These are phyloP conservation scores for Molothrus aeneus DNA, from an alignment of 2,797 vertebrate genomes.

Conservation along the genomic window DNA sequence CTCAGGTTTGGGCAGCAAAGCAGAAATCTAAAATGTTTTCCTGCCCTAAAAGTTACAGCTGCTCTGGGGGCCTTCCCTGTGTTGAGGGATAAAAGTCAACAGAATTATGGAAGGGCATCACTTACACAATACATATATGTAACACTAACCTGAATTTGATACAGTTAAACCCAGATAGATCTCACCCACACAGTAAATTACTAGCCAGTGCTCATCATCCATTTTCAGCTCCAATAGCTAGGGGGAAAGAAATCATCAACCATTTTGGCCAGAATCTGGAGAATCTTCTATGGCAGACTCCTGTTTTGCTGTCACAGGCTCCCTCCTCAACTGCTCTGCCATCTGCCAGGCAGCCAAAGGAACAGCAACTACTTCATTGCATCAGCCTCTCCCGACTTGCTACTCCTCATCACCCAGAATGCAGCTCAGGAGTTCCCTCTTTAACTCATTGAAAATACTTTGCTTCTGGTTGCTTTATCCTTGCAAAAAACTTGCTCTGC, in stretches of 20 bases:
- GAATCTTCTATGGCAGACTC: not conserved
- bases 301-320: not conserved
- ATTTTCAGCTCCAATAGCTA: not conserved
- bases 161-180: not conserved
- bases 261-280: not conserved
- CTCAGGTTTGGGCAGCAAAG: not conserved
- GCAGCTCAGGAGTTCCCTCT: not conserved
- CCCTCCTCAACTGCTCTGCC: not conserved
- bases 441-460: not conserved
- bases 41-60: not conserved
- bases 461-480: not conserved
- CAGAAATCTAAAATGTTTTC: not conserved
- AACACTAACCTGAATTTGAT: not conserved
- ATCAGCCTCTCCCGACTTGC: not conserved
- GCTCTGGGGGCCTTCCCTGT: not conserved
- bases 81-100: not conserved
- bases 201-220: not conserved
- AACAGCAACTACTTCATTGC: not conserved
- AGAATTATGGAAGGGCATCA: not conserved
- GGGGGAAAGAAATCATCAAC: not conserved
- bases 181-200: not conserved
- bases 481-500: not conserved
- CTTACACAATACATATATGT: not conserved
- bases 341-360: conserved; percentile 9
- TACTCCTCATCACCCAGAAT: not conserved